Percentiles rank a stretch among this genome's conserved stretches.
Conservation (phyloP, 2,113 vertebrate species). For the Pleuronectes platessa region DNA sequence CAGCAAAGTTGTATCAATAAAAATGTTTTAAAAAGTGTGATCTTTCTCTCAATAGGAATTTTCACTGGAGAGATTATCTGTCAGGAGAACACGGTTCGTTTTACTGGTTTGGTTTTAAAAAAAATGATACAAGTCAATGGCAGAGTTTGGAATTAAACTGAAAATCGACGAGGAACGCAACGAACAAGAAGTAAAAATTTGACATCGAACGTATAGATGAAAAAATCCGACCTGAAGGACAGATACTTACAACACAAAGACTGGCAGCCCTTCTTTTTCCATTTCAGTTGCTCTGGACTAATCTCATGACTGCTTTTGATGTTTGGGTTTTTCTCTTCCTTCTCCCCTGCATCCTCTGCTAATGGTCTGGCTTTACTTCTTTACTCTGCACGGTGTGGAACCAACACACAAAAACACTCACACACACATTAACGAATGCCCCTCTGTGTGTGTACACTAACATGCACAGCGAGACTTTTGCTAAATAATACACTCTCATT, state of each 20-base stretch:
- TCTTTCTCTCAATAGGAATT: constrained; percentile 65
- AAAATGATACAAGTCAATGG: constrained; percentile 16
- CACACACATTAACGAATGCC: constrained; percentile 10
- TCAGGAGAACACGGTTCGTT: constrained; percentile 21
- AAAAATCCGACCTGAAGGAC: neutral
- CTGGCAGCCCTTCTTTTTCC: constrained; percentile 52
- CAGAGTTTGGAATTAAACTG: neutral
- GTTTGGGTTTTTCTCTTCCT: constrained; percentile 60
- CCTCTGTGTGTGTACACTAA: constrained; percentile 21
- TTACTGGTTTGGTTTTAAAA: constrained; percentile 15
- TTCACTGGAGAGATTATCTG: constrained; percentile 36
- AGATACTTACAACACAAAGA: constrained; percentile 47
- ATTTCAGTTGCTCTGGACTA: constrained; percentile 65
- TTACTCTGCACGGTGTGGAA: constrained; percentile 59
- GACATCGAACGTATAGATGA: neutral
- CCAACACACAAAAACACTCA: constrained; percentile 18
- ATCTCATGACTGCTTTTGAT: constrained; percentile 53
- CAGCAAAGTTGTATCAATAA: constrained; percentile 90
- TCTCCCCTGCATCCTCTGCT: constrained; percentile 63
- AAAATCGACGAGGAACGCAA: neutral
- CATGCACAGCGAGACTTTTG: constrained; percentile 4
- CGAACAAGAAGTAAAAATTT: constrained; percentile 5
- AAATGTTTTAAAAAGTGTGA: constrained; percentile 83
- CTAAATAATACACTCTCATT: neutral
- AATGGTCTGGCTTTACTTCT: constrained; percentile 63